Conservation (phyloP, 2,888 invertebrate genomes). For the Epirrhoe tristata region DNA sequence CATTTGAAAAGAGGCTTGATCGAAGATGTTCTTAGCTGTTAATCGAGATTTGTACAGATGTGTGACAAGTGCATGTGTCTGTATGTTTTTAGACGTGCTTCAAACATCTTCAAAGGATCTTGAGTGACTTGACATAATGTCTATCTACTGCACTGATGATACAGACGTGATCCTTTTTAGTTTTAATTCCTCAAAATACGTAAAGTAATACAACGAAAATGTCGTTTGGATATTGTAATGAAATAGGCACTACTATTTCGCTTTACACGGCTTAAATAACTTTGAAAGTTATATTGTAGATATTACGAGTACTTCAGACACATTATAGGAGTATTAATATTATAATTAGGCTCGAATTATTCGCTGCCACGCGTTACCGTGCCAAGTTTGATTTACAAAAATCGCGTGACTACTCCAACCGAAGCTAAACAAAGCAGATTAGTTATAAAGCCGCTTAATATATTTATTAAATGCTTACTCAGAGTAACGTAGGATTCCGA, state of each 20-base stretch:
- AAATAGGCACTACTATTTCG: background rate
- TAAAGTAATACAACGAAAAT: background rate
- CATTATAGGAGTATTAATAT: slow-evolving; percentile 27
- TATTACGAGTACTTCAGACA: slow-evolving; percentile 13
- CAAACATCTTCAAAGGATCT: too few species aligned
- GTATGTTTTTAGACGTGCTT: too few species aligned
- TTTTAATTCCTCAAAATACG: background rate
- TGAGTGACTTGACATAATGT: too few species aligned
- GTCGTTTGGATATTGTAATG: background rate
- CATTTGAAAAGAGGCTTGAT: too few species aligned
- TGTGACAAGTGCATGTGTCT: too few species aligned
- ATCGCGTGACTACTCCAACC: slow-evolving; percentile 32
- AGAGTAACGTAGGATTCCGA: slow-evolving; percentile 12
- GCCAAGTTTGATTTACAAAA: slow-evolving; percentile 33
- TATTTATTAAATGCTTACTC: slow-evolving; percentile 28
- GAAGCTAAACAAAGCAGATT: slow-evolving; percentile 34
- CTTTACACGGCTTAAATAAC: background rate
- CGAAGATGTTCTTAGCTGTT: too few species aligned
- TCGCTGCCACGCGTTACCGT: slow-evolving; percentile 22
- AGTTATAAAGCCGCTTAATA: slow-evolving; percentile 32
- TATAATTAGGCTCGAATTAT: slow-evolving; percentile 28
- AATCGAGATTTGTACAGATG: too few species aligned
- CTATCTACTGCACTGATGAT: too few species aligned
- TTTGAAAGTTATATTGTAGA: background rate
- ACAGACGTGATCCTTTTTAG: background rate